Evolutionary conservation across 2,888 invertebrate genomes (phyloP).

Genomic region (Cerastoderma edule): DNA sequence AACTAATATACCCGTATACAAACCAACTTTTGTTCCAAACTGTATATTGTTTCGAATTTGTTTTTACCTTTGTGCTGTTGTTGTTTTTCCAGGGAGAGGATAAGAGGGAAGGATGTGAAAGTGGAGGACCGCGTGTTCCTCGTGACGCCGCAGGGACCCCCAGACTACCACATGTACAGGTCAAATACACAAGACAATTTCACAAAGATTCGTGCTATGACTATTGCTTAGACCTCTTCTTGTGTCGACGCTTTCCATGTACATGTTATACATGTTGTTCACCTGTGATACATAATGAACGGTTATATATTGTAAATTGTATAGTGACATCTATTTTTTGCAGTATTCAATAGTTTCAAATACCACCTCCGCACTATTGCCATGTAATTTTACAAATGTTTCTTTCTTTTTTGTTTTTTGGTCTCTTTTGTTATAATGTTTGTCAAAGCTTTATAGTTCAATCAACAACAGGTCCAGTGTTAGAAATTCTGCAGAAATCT

Average conservation of each 20-base stretch:
- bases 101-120: constrained; percentile 78
- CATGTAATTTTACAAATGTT: not conserved
- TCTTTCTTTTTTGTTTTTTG: not conserved
- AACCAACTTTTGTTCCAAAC: not conserved
- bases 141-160: constrained; percentile 74
- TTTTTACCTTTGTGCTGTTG: not conserved
- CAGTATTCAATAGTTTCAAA: not conserved
- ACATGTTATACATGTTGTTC: constrained; percentile 9
- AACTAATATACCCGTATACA: not conserved
- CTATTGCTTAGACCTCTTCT: constrained; percentile 55
- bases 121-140: constrained; percentile 76
- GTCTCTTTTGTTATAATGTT: not conserved
- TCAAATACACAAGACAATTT: constrained; percentile 63
- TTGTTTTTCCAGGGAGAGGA: constrained; percentile 75
- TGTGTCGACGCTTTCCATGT: constrained; percentile 10
- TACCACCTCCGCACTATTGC: too few species aligned
- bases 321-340: not conserved
- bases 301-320: too few species aligned
- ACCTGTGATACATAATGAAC: constrained; percentile 12
- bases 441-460: not conserved
- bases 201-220: constrained; percentile 57
- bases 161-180: constrained; percentile 53
- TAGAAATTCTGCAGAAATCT: not conserved
- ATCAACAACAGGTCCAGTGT: not conserved
- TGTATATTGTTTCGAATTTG: not conserved